Evolutionary conservation across 2,888 invertebrate genomes (phyloP).

Genomic region (Erannis defoliaria): DNA sequence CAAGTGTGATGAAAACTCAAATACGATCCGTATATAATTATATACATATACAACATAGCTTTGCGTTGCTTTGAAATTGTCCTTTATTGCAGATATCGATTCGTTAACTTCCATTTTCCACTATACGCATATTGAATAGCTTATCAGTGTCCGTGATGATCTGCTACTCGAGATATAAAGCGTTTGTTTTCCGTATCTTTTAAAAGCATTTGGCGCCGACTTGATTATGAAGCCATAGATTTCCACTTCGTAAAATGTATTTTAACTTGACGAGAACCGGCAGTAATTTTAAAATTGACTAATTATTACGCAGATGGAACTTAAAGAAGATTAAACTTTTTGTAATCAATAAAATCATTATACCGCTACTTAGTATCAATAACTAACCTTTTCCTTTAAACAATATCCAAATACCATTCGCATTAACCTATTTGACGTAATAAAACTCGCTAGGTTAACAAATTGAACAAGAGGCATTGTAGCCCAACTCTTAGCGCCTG

Average conservation of each 20-base stretch:
- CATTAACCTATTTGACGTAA: no score
- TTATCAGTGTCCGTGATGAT: slow-evolving; percentile 10
- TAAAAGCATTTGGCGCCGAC: not conserved
- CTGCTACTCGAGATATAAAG: slow-evolving; percentile 9
- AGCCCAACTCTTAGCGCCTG: no score
- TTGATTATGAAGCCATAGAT: not conserved
- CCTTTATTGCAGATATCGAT: not conserved
- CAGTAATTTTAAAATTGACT: not conserved
- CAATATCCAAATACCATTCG: no score
- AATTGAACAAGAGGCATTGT: no score
- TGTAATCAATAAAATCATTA: not conserved
- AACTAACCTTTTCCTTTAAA: no score
- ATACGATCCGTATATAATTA: not conserved
- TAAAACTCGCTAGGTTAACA: no score
- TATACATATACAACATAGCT: not conserved
- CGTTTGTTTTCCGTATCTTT: slow-evolving; percentile 2
- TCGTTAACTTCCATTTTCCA: slow-evolving; percentile 2
- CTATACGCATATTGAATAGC: not conserved
- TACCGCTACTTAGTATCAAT: no score
- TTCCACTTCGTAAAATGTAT: not conserved
- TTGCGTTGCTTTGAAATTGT: slow-evolving; percentile 1
- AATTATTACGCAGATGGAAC: not conserved
- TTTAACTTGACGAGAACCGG: no score
- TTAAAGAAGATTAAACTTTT: not conserved
- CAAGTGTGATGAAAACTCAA: no score